These are phyloP conservation scores for Neosalanx taihuensis DNA, from an alignment of 2,797 vertebrate species.

Conservation along the genomic window DNA sequence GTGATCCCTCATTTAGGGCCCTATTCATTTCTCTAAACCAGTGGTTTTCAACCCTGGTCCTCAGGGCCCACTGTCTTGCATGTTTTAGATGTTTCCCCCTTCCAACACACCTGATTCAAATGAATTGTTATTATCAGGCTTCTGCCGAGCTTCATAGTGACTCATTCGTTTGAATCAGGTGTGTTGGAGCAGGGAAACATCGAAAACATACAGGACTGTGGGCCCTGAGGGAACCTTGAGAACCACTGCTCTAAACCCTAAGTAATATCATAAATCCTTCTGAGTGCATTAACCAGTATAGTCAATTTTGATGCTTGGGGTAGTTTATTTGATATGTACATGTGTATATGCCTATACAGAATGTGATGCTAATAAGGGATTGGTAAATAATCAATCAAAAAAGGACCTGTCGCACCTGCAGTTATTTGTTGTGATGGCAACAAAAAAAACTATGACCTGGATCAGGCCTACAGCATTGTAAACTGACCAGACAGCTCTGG, in stretches of 20 bases:
- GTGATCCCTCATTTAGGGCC: neutral
- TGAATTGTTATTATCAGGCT: too few relatives aligned
- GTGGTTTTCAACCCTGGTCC: too few relatives aligned
- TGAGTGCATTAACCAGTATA: neutral
- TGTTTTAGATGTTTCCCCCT: too few relatives aligned
- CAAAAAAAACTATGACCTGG: neutral
- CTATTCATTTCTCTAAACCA: neutral
- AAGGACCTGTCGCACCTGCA: neutral
- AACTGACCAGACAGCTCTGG: slow-evolving; percentile 57
- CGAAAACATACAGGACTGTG: too few relatives aligned
- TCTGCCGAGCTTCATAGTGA: too few relatives aligned
- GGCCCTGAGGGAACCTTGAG: too few relatives aligned
- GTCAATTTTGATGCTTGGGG: neutral
- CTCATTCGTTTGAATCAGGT: too few relatives aligned
- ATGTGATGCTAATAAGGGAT: neutral
- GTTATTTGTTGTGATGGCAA: neutral
- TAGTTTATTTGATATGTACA: neutral
- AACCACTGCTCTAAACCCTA: neutral
- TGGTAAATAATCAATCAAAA: neutral
- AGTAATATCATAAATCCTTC: neutral
- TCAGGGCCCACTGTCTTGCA: too few relatives aligned
- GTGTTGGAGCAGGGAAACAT: too few relatives aligned
- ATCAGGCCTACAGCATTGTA: neutral
- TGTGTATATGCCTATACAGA: neutral
- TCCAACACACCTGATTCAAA: too few relatives aligned